Evolutionary conservation across 2,888 invertebrate species (phyloP), one percentile per base, ranked within the genome.

Genomic region (Drosophila paramelanica): DNA sequence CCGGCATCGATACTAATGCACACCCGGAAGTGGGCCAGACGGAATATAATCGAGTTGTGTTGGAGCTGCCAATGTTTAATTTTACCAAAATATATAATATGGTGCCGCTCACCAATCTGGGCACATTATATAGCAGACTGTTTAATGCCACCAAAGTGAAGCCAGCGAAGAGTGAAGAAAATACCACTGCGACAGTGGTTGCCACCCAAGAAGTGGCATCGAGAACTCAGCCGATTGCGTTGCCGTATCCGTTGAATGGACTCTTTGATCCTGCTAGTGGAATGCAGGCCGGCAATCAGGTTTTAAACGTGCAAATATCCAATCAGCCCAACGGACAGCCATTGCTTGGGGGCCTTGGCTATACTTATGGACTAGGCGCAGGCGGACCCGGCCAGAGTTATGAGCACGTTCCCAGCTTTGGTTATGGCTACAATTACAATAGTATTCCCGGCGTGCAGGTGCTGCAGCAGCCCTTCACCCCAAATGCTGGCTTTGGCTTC

Each of bases 41-140:
- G 20, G 59, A 39, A 31, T 20, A 11, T 1, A 60, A 56, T 38
- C 23, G 50, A 8, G 4, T 55, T 6, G 57, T 57, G 1, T 7
- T 61, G 17, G 69, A 71, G 11, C 4, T 61, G 23, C 70, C 69
- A 1, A 49, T 27, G 5, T 41, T 68, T 5, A 71, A 69, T 33
- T 62, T 71, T 8, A 71, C 70, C 0, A 3, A 58, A 2, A 11
- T 70, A 1, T 68, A 70, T 8, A 69, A 61, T 31, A 69, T 49
- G 17, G 39, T 52, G 36, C 69, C 69, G 23, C 39, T 51, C 1
- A 51, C 53, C 17, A 55, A 59, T 5, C 23, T 69, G 3, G 33
- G 55, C 10, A 38, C 49, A 14, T 27, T 70, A 1, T 70, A 70
- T 3, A 53, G 43, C 4, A 27, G 62, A 7, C 23, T 69, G 0